A percentile compares a stretch with the other conserved stretches of the same genome.
Evolutionary conservation across 2,113 vertebrate species (phyloP).

Genomic region (Eclectus roratus): DNA sequence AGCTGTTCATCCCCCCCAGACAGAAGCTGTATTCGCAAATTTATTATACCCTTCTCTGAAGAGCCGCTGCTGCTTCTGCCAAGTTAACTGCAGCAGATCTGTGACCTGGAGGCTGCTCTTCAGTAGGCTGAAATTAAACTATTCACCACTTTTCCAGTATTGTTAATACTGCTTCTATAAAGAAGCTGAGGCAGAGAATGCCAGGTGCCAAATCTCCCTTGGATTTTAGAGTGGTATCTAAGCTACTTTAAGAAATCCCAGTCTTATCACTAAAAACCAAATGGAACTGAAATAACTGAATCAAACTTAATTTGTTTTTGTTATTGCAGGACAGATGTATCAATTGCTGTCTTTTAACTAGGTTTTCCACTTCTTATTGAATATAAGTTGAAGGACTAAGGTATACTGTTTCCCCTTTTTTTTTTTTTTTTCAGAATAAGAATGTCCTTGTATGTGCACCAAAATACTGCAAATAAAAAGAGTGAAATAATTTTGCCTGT

Average conservation of each 20-base stretch:
- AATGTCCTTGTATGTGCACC: background rate
- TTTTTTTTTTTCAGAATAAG: background rate
- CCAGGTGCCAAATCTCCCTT: background rate
- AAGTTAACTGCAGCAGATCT: slow-evolving; percentile 35
- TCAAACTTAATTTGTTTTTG: background rate
- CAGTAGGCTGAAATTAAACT: slow-evolving; percentile 34
- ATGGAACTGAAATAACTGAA: background rate
- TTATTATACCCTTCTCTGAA: slow-evolving; percentile 22
- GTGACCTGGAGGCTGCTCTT: slow-evolving; percentile 32
- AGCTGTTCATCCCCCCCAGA: background rate
- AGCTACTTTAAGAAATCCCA: background rate
- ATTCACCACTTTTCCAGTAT: background rate
- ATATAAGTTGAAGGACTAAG: background rate
- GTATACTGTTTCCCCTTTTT: background rate
- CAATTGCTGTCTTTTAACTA: background rate
- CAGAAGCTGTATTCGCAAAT: slow-evolving; percentile 15
- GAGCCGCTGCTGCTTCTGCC: slow-evolving; percentile 19
- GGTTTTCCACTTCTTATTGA: background rate
- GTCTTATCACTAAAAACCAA: background rate
- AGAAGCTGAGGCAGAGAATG: background rate
- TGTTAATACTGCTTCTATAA: background rate
- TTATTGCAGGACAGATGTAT: background rate
- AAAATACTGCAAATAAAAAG: background rate
- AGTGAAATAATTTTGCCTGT: background rate
- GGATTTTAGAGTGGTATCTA: background rate